Base-by-base conservation (phyloP, 2,113 vertebrate genomes). In the Pygoscelis antarcticus region DNA sequence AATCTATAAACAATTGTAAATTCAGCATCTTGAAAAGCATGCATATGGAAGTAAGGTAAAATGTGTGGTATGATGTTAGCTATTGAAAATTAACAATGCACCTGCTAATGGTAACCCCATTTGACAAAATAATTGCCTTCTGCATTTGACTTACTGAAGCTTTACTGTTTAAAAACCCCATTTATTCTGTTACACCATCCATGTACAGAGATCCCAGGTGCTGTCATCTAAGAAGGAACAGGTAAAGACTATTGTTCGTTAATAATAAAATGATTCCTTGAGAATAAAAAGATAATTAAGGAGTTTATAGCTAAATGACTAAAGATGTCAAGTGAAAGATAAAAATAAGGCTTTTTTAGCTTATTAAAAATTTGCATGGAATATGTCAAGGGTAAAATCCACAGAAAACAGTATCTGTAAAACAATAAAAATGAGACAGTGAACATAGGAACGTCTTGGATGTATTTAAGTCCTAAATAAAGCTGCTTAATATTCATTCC, bases 61-160 rank as follows among this genome's bases (percentile, higher is more conserved):
- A 49, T 25, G 9, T 68, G 57, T 80, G 10, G 30, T 92, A 46
- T n/a, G 20, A 36, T 71, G 40, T 32, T 96, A 90, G 42, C 58
- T 57, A 7, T 42, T 88, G 64, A 89, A 88, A 78, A 83, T 88
- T 90, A 94, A 88, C 82, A 80, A 38, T 66, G 54, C 20, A 47
- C 3, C 42, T 92, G 54, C 42, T 83, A 90, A 36, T 19, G 27
- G 38, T 86, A 80, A 36, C 30, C 22, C 23, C 4, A 6, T 88
- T 92, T 93, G 88, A 92, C 64, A 90, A 74, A 92, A 89, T 90
- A 92, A 92, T 93, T 95, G 46, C 79, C 52, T 93, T 81, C 40
- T 70, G 42, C 64, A 13, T 77, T 94, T 62, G 64, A 64, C n/a
- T 94, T 88, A 30, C 7, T 42, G 75, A 88, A 93, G 36, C 62